Percentiles rank a stretch among this genome's conserved stretches.
Evolutionary conservation across 2,113 vertebrate genomes (phyloP).

Genomic region (Peromyscus maniculatus): DNA sequence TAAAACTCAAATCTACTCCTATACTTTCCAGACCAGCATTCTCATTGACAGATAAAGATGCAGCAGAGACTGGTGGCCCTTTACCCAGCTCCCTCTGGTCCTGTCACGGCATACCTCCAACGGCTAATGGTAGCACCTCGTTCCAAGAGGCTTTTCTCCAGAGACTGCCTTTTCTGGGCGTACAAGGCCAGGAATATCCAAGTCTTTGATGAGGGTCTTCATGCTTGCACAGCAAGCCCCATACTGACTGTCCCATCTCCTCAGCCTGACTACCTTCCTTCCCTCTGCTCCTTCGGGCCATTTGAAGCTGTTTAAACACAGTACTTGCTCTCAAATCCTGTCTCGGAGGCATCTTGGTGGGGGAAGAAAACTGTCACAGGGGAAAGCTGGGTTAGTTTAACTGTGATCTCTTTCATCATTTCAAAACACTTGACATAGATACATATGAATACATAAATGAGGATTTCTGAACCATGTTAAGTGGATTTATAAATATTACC

Average conservation of each 20-base stretch:
- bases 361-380: background rate
- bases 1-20: background rate
- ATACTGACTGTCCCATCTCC: background rate
- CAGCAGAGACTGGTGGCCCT: background rate
- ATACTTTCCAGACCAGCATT: background rate
- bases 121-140: background rate
- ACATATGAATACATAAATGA: background rate
- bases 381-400: background rate
- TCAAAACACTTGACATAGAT: background rate
- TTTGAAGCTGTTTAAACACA: background rate
- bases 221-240: fast-evolving
- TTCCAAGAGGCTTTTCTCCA: background rate
- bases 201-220: background rate
- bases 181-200: background rate
- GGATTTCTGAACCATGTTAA: background rate
- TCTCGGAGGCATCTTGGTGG: background rate
- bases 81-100: background rate
- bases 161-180: background rate
- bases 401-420: background rate
- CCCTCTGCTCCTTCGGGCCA: background rate
- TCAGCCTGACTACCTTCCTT: background rate
- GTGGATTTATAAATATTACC: background rate
- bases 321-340: background rate
- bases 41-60: background rate
- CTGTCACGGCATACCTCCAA: background rate